Percentiles rank a stretch among this genome's conserved stretches.
Conservation (phyloP, 2,113 vertebrate species). For the Strix uralensis region DNA sequence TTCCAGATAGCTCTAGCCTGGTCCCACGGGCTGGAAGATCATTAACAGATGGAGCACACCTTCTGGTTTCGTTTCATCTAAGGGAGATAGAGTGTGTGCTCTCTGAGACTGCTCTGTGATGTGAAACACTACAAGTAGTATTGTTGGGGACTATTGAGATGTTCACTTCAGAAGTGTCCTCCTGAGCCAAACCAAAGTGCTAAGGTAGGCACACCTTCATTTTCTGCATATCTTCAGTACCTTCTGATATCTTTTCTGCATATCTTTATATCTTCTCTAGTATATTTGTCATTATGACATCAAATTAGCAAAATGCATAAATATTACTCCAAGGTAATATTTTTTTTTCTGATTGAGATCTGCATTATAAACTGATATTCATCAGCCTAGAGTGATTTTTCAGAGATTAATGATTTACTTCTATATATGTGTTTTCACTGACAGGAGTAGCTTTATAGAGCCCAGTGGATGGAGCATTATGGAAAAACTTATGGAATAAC, state of each 20-base stretch:
- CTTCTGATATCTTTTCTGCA: too few species aligned
- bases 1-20: neutral
- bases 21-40: neutral
- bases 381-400: neutral
- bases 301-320: neutral
- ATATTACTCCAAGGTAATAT: neutral
- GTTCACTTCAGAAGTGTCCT: neutral
- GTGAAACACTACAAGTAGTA: neutral
- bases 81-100: neutral
- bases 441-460: neutral
- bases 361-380: neutral
- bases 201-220: neutral
- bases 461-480: neutral
- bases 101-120: neutral
- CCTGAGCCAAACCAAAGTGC: neutral
- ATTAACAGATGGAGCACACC: neutral
- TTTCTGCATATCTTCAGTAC: neutral
- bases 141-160: fast-evolving
- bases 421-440: neutral
- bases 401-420: neutral
- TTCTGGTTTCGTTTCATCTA: neutral
- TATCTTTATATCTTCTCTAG: too few species aligned
- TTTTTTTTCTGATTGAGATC: neutral
- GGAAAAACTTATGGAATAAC: neutral
- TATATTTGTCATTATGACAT: neutral